Base-by-base conservation (phyloP, 2,797 vertebrate species). In the Syndactyla subalaris region DNA sequence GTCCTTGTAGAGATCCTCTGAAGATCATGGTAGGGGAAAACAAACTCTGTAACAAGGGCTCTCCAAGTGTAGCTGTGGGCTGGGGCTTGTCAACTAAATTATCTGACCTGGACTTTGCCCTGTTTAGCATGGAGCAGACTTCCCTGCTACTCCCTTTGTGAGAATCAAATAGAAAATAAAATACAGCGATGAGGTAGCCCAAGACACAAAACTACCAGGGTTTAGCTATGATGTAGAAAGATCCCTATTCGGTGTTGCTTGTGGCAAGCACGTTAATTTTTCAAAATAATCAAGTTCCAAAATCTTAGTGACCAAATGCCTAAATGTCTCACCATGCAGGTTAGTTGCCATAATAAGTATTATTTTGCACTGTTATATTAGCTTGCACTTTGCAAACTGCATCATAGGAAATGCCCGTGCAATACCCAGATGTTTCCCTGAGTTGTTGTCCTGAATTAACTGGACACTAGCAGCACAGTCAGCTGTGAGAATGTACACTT, bases 301-400 rank as follows among this genome's bases (percentile, higher is more conserved):
- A 79, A 67, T 45, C 49, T n/a, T 48, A 41, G 4, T 13, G 6
- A 71, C 38, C 45, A 85, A 76, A 54, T 52, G 9, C 27, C 7
- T 71, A 48, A 70, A 38, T 11, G 19, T 30, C 29, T 77, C 48
- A 52, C 18, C 16, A 1, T 0, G 0, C 7, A 34, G 19, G 7
- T 7, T 67, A 55, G 17, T 52, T 80, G 38, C 27, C 8, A 4
- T 75, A 63, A 83, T 36, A 65, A 67, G 6, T 26, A 26, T 39
- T 71, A 21, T 71, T 83, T 85, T 61, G 30, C 8, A 38, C 2
- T 54, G 6, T 27, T 39, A 5, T 2, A 48, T 32, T 46, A 58
- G 4, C 11, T 79, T 79, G 59, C 1, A 0, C 62, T 72, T 77
- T 66, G 63, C 36, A 62, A 71, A 30, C 26, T 20, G 16, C 27